Percentiles rank a stretch among this genome's conserved stretches.
These are phyloP conservation scores for Brachionus plicatilis DNA, from an alignment of 1,140 invertebrate species.

Conservation along the genomic window DNA sequence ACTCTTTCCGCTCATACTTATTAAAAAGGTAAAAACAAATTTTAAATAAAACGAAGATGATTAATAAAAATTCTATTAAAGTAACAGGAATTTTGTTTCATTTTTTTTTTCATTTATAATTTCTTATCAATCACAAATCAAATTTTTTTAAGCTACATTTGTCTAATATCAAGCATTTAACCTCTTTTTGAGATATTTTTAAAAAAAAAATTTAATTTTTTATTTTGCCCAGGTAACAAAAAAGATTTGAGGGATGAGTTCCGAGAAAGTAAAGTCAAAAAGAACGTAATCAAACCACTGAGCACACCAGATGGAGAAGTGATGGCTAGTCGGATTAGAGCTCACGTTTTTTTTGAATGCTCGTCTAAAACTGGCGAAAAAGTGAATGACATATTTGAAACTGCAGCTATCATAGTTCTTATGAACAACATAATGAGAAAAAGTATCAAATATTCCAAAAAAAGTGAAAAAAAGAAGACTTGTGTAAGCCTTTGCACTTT, in stretches of 20 bases:
- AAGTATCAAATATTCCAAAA: slow-evolving; percentile 5
- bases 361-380: slow-evolving; percentile 99
- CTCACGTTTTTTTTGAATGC: slow-evolving; percentile 97
- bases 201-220: too few species aligned
- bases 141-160: too few species aligned
- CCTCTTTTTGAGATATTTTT: too few species aligned
- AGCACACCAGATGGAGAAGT: slow-evolving; percentile 88
- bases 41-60: too few species aligned
- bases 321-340: slow-evolving; percentile 98
- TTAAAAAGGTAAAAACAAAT: too few species aligned
- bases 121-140: too few species aligned
- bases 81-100: too few species aligned
- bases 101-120: too few species aligned
- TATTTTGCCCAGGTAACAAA: slow-evolving; percentile 46
- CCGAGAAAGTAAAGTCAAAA: slow-evolving; percentile 87
- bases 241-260: slow-evolving; percentile 84
- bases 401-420: slow-evolving; percentile 90
- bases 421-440: slow-evolving; percentile 63
- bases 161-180: too few species aligned
- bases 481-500: not conserved
- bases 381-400: slow-evolving; percentile 97
- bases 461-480: not conserved
- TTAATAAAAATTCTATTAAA: too few species aligned
- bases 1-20: too few species aligned
- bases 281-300: slow-evolving; percentile 98